These are phyloP conservation scores for Tiliqua scincoides DNA, from an alignment of 2,113 vertebrate species.

Conservation along the genomic window DNA sequence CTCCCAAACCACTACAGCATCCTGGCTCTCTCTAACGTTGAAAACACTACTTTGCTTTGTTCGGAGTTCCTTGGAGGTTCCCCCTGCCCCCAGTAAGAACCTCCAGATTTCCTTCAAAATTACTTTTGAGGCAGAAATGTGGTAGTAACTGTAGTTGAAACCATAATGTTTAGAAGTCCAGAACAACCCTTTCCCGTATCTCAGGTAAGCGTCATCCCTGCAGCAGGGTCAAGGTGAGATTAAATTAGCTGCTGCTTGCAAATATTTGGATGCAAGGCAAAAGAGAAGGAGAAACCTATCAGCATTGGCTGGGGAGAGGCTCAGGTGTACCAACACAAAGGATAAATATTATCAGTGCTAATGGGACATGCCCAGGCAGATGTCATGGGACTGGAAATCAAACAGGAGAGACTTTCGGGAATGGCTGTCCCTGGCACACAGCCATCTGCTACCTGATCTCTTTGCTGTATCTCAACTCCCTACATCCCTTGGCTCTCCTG, in stretches of 20 bases:
- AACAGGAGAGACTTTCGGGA: not conserved
- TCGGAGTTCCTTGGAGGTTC: not conserved
- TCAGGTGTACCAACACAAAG: slow-evolving; percentile 4
- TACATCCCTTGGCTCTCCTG: not conserved
- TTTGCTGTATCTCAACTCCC: not conserved
- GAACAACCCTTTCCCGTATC: not conserved
- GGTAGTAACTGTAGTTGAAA: not conserved
- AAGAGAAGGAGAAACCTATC: not conserved
- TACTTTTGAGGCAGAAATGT: not conserved
- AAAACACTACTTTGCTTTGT: not conserved
- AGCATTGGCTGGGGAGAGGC: slow-evolving; percentile 10
- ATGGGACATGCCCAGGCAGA: not conserved
- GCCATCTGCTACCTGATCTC: not conserved
- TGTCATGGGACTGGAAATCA: not conserved
- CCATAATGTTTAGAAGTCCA: not conserved
- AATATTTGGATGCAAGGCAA: slow-evolving; percentile 12
- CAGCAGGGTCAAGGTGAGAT: not conserved
- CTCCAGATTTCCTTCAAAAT: not conserved
- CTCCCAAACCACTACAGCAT: too few relatives aligned
- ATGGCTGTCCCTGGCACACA: not conserved
- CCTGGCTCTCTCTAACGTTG: too few relatives aligned
- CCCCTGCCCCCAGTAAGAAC: too few relatives aligned
- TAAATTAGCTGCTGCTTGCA: not conserved
- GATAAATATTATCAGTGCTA: slow-evolving; percentile 9
- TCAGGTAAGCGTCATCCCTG: not conserved